phyloP scores from a whole-genome alignment of 2,113 vertebrate species.

The Phylloscopus trochilus region DNA sequence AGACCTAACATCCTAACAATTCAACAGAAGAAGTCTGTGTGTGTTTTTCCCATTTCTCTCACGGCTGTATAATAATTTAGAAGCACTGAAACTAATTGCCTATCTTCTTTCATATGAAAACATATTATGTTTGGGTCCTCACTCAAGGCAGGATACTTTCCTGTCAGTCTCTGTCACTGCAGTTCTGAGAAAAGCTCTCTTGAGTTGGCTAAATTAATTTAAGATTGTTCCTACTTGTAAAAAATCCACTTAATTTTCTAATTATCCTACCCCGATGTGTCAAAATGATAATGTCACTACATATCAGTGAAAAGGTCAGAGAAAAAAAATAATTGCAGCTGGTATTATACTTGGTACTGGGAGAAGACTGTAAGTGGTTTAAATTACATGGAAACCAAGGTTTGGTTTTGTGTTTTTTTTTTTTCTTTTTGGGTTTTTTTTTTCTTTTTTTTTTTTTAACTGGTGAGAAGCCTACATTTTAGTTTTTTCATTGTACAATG shows the following conservation, averaged over 20 bases:
- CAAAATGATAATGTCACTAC: conserved; percentile 32
- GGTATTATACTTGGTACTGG: neutral
- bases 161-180: neutral
- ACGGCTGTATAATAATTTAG: neutral
- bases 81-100: neutral
- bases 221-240: neutral
- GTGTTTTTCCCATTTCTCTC: neutral
- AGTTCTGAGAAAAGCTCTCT: neutral
- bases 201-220: neutral
- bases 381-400: neutral
- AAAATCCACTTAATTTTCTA: neutral
- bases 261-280: neutral
- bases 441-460: neutral
- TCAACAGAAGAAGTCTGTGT: neutral
- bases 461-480: neutral
- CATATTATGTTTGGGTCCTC: neutral
- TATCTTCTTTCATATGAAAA: neutral
- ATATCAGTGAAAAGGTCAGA: conserved; percentile 39
- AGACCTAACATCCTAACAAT: neutral
- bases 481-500: neutral
- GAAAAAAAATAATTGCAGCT: neutral
- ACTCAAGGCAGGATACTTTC: neutral
- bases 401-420: neutral
- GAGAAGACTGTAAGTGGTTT: neutral
- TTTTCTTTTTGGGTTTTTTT: no score